Conservation (phyloP, 2,888 invertebrate species). For the Lymantria dispar region DNA sequence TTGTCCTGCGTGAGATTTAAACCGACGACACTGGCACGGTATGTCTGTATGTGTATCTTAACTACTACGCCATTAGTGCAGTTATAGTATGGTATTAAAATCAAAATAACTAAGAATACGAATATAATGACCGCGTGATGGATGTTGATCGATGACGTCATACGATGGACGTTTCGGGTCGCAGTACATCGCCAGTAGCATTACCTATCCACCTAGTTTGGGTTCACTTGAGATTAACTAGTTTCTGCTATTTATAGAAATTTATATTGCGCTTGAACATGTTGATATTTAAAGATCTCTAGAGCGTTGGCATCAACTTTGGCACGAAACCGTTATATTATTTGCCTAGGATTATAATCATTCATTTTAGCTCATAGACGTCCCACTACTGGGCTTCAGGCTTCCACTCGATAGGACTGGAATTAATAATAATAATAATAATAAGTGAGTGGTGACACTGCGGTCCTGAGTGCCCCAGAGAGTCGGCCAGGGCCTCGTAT, state of each 20-base stretch:
- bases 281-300: slow-evolving; percentile 1
- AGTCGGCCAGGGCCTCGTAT: too few relatives aligned
- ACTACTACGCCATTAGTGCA: too few relatives aligned
- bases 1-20: too few relatives aligned
- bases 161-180: slow-evolving; percentile 1
- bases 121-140: slow-evolving; percentile 7
- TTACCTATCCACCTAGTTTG: slow-evolving; percentile 4
- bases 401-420: too few relatives aligned
- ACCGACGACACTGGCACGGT: too few relatives aligned
- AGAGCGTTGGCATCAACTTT: background rate
- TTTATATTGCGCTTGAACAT: slow-evolving; percentile 3
- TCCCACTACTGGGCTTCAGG: too few relatives aligned
- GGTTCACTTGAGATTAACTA: slow-evolving; percentile 10
- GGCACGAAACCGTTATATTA: background rate
- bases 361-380: too few relatives aligned
- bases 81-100: too few relatives aligned
- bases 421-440: too few relatives aligned
- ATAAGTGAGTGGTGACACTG: too few relatives aligned
- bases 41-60: too few relatives aligned
- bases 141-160: slow-evolving; percentile 13
- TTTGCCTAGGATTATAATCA: background rate
- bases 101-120: background rate
- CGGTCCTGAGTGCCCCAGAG: too few relatives aligned
- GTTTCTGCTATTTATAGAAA: slow-evolving; percentile 6
- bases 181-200: slow-evolving; percentile 7